Conservation (phyloP, 2,797 vertebrate species). For the Gallinago stenura region DNA sequence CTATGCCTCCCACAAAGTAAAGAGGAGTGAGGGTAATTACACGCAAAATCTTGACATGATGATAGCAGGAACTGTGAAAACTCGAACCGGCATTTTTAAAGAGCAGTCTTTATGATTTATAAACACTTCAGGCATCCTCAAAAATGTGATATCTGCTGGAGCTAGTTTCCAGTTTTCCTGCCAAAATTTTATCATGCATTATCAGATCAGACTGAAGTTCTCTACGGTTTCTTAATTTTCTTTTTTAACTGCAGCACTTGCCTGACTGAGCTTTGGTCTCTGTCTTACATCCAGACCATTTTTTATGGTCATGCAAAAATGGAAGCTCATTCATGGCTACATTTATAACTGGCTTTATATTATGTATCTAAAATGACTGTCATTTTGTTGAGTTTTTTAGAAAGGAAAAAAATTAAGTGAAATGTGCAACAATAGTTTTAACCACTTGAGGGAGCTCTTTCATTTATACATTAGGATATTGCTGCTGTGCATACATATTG, state of each 20-base stretch:
- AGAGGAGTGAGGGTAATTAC: neutral
- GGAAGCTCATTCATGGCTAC: neutral
- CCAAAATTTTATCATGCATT: conserved; percentile 29
- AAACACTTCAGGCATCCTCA: conserved; percentile 17
- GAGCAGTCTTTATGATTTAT: neutral
- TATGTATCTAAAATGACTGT: neutral
- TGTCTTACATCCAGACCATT: neutral
- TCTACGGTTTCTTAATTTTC: neutral
- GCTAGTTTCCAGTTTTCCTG: neutral
- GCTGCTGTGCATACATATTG: rapidly evolving
- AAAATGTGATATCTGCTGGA: conserved; percentile 37
- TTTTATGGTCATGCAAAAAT: neutral
- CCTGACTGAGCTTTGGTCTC: neutral
- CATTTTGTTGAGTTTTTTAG: neutral
- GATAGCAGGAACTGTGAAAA: conserved; percentile 33
- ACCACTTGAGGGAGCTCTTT: conserved; percentile 50
- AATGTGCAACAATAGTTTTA: neutral
- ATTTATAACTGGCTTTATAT: neutral
- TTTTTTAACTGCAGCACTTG: neutral
- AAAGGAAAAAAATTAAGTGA: neutral
- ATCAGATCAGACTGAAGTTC: neutral
- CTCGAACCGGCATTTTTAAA: neutral
- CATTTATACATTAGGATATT: neutral
- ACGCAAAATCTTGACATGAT: neutral
- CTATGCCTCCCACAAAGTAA: neutral